These are phyloP conservation scores for Thaumetopoea pityocampa DNA, from an alignment of 1,140 invertebrate genomes.

Conservation along the genomic window DNA sequence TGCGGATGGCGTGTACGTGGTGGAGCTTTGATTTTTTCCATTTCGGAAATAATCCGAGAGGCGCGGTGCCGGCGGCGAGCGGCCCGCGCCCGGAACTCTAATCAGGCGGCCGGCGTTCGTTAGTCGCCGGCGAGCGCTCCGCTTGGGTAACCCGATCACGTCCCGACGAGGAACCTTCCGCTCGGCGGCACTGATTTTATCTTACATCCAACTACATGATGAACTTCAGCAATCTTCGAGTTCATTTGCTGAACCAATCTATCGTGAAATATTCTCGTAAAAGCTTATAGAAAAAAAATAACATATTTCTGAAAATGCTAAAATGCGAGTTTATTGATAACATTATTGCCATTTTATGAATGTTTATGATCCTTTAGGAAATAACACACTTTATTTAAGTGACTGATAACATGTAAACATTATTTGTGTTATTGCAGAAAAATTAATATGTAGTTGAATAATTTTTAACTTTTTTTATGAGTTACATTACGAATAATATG, in stretches of 20 bases:
- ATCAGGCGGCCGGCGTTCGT: slow-evolving; percentile 62
- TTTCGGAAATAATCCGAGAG: slow-evolving; percentile 68
- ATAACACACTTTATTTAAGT: too few species aligned
- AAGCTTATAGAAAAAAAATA: too few species aligned
- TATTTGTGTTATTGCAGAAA: too few species aligned
- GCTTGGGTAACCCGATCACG: slow-evolving; percentile 62
- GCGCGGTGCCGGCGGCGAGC: slow-evolving; percentile 49
- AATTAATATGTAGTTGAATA: too few species aligned
- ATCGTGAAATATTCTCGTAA: slow-evolving; percentile 15
- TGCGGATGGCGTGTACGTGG: slow-evolving; percentile 61
- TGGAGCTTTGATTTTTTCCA: slow-evolving; percentile 69
- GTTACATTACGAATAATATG: too few species aligned
- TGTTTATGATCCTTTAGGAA: too few species aligned
- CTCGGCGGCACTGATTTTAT: slow-evolving; percentile 63
- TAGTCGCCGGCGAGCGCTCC: slow-evolving; percentile 48
- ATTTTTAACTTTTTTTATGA: too few species aligned
- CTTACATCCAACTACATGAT: slow-evolving; percentile 44
- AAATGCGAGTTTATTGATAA: too few species aligned
- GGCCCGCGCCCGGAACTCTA: slow-evolving; percentile 37
- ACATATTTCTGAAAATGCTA: too few species aligned
- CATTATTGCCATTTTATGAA: too few species aligned
- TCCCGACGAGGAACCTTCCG: slow-evolving; percentile 60
- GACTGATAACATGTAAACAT: too few species aligned
- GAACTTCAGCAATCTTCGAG: slow-evolving; percentile 38
- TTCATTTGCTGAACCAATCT: slow-evolving; percentile 36